phyloP scores from a whole-genome alignment of 2,888 invertebrate species.

The Lasioglossum villosulum region DNA sequence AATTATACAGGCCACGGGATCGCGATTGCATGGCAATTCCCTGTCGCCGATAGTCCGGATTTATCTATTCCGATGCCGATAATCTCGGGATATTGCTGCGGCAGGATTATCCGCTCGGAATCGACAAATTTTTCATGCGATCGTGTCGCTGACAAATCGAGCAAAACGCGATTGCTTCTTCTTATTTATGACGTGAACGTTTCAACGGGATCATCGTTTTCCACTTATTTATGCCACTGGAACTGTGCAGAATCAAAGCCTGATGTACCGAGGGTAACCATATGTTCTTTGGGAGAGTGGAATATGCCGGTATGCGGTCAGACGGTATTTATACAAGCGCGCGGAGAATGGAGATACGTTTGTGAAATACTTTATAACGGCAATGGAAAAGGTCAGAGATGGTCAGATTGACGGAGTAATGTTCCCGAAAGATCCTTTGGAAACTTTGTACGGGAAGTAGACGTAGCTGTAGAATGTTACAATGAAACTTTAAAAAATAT shows the following conservation, averaged over 20 bases:
- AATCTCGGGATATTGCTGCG: slow-evolving; percentile 1
- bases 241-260: not conserved
- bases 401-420: not conserved
- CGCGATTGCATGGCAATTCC: not conserved
- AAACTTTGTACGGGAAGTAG: not conserved
- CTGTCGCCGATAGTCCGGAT: slow-evolving; percentile 7
- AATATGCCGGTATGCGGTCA: not conserved
- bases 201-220: not conserved
- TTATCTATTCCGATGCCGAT: slow-evolving; percentile 15
- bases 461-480: not conserved
- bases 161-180: not conserved
- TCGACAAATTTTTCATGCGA: slow-evolving; percentile 16
- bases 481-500: not conserved
- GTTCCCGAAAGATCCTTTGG: not conserved
- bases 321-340: not conserved
- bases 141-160: not conserved
- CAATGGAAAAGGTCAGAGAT: not conserved
- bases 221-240: no score
- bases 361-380: not conserved
- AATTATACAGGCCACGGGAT: not conserved
- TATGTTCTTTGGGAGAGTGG: not conserved
- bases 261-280: not conserved
- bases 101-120: not conserved
- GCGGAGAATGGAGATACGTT: not conserved
- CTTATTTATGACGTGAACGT: not conserved